Percentiles rank a stretch among this genome's conserved stretches.
Evolutionary conservation across 2,888 invertebrate species (phyloP).

Genomic region (Petrolisthes cinctipes): DNA sequence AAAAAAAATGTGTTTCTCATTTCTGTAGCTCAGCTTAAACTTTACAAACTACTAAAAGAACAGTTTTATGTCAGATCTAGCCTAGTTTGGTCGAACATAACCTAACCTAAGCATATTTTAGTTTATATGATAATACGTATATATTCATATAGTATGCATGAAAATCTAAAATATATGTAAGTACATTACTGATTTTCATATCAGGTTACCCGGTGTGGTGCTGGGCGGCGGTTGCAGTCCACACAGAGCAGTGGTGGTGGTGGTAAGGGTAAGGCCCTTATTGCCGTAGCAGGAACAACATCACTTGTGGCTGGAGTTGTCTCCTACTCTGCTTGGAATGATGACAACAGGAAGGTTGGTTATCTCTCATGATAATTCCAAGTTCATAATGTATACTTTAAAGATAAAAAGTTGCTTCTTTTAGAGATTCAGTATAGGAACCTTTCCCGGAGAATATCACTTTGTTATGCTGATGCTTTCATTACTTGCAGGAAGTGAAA

Average conservation of each 20-base stretch:
- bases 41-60: no score
- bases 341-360: conserved; percentile 61
- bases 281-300: conserved; percentile 41
- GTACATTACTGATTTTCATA: background rate
- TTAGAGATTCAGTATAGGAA: background rate
- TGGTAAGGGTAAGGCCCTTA: conserved; percentile 19
- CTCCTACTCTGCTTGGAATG: conserved; percentile 73
- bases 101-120: background rate
- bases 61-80: no score
- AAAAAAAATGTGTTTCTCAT: no score
- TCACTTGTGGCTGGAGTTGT: conserved; percentile 68
- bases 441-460: background rate
- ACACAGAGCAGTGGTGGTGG: conserved; percentile 30
- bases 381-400: background rate
- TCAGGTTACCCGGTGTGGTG: conserved; percentile 33
- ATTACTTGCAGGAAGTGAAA: no score
- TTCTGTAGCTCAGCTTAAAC: no score
- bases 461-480: no score
- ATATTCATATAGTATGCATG: background rate
- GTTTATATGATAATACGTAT: background rate
- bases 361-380: background rate
- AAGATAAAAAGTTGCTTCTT: background rate
- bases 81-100: no score
- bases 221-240: conserved; percentile 25
- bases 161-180: background rate